These are phyloP conservation scores for Sebastes taczanowskii DNA, from an alignment of 2,797 vertebrate genomes.

Conservation along the genomic window DNA sequence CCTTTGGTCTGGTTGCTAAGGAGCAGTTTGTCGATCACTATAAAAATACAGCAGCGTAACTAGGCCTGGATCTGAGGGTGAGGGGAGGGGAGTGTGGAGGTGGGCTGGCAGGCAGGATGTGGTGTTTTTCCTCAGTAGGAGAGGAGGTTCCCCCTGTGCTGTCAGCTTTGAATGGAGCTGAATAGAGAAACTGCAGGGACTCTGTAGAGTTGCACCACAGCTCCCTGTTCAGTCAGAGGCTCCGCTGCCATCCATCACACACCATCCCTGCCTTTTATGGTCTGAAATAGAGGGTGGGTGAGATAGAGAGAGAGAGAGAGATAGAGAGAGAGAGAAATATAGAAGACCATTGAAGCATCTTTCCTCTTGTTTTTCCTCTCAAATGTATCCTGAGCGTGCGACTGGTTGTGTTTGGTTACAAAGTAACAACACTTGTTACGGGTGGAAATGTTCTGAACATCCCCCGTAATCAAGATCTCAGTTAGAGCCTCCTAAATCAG, in stretches of 20 bases:
- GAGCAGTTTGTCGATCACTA: constrained; percentile 53
- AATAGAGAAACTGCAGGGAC: constrained; percentile 67
- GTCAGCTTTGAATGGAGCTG: constrained; percentile 60
- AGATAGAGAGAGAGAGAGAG: background rate
- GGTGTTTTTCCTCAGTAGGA: constrained; percentile 45
- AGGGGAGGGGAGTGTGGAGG: constrained; percentile 13
- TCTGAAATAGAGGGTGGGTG: constrained; percentile 25
- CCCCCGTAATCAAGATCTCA: constrained; percentile 36
- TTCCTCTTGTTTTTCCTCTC: constrained; percentile 8
- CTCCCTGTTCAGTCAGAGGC: constrained; percentile 40
- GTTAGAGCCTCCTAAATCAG: constrained; percentile 36
- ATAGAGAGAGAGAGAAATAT: background rate
- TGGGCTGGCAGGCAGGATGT: constrained; percentile 42
- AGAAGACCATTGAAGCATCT: background rate
- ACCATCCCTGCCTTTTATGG: constrained; percentile 71
- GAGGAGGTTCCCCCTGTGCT: constrained; percentile 51
- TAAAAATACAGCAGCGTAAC: constrained; percentile 60
- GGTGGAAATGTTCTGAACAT: constrained; percentile 21
- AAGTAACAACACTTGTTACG: constrained; percentile 33
- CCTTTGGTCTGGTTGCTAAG: constrained; percentile 59
- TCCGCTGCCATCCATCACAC: constrained; percentile 63
- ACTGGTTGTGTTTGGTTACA: constrained; percentile 61
- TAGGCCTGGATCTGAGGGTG: constrained; percentile 39
- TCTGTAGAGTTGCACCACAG: constrained; percentile 45
- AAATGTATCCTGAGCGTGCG: background rate